These are phyloP conservation scores for Tapirus terrestris DNA, from an alignment of 2,113 vertebrate species.

Conservation along the genomic window DNA sequence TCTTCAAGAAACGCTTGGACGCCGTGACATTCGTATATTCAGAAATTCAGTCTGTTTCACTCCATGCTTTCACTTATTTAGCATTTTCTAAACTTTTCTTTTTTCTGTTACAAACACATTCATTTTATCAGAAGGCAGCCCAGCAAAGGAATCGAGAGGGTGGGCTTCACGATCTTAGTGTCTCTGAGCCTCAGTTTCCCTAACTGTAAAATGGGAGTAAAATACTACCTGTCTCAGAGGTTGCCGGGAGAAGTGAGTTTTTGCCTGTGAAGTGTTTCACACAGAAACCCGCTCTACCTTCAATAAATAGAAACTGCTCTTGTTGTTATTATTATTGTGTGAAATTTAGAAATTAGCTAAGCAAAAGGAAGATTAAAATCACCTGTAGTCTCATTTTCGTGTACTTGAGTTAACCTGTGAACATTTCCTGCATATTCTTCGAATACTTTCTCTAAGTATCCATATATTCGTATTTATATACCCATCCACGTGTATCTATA, in stretches of 20 bases:
- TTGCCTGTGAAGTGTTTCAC: not conserved
- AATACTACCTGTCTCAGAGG: not conserved
- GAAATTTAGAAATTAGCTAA: not conserved
- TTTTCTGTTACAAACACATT: not conserved
- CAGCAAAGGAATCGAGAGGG: not conserved
- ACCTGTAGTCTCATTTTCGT: not conserved
- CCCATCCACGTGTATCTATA: not conserved
- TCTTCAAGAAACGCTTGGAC: not conserved
- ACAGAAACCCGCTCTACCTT: not conserved
- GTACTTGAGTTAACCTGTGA: not conserved
- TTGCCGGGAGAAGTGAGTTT: not conserved
- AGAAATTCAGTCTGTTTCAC: not conserved
- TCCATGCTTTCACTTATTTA: not conserved
- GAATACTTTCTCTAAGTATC: not conserved
- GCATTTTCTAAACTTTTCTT: not conserved
- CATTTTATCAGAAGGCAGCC: not conserved
- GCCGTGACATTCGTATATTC: fast-evolving
- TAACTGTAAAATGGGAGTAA: not conserved
- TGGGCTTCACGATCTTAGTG: not conserved
- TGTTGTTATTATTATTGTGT: not conserved
- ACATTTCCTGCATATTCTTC: not conserved
- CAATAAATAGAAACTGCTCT: not conserved
- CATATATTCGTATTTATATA: not conserved
- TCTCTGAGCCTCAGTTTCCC: not conserved
- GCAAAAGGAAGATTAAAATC: not conserved